phyloP scores from a whole-genome alignment of 2,797 vertebrate species.

The Sebastes itinus region DNA sequence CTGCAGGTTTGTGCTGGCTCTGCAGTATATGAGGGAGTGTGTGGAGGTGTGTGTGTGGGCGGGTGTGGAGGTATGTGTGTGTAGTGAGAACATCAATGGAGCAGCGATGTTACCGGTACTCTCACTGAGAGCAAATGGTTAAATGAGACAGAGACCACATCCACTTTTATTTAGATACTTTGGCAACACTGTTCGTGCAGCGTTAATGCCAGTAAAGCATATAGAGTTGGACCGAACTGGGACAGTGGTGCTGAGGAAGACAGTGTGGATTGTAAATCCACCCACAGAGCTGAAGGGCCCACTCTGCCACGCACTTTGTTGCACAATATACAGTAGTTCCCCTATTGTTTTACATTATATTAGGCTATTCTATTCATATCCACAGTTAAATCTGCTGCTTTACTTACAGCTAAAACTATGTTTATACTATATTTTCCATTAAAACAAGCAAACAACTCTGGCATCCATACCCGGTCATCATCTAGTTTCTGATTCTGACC shows the following conservation, averaged over 20 bases:
- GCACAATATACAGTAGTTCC: neutral
- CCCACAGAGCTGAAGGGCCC: neutral
- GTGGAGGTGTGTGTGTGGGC: neutral
- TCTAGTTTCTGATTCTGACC: constrained; percentile 2
- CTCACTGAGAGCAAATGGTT: neutral
- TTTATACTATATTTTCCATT: neutral
- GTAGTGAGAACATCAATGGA: constrained; percentile 36
- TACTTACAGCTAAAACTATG: neutral
- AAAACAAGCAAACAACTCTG: neutral
- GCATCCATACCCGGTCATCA: neutral
- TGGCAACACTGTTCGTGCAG: neutral
- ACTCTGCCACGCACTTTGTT: neutral
- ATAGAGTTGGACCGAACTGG: neutral
- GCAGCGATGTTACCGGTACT: neutral
- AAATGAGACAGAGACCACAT: neutral
- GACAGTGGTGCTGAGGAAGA: neutral
- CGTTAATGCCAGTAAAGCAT: neutral
- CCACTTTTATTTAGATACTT: neutral
- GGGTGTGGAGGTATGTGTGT: neutral
- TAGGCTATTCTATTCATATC: neutral
- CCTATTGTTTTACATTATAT: neutral
- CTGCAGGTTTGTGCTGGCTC: constrained; percentile 32
- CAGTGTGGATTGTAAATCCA: neutral
- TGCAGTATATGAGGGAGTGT: constrained; percentile 23
- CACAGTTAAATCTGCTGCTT: neutral